Conservation (phyloP, 2,113 vertebrate genomes). For the Xyrauchen texanus region DNA sequence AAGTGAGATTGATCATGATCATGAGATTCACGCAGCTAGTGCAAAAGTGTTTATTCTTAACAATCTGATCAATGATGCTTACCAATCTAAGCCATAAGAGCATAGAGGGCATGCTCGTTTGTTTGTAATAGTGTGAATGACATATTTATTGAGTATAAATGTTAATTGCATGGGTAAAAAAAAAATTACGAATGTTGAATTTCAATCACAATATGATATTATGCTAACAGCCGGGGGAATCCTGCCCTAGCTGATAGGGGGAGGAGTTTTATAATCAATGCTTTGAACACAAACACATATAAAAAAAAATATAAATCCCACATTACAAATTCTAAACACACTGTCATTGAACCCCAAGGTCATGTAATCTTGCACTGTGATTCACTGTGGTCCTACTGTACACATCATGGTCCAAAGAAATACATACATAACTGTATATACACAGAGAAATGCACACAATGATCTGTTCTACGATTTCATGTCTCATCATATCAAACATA, state of each 20-base stretch:
- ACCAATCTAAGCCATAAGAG: background rate
- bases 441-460: slow-evolving; percentile 18
- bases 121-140: background rate
- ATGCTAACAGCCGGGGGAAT: background rate
- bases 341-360: slow-evolving; percentile 3
- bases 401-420: too few species aligned
- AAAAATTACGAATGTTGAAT: background rate
- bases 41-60: too few species aligned
- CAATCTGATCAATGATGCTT: background rate
- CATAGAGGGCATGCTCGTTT: background rate
- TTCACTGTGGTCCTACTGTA: background rate
- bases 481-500: too few species aligned
- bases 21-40: too few species aligned
- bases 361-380: too few species aligned
- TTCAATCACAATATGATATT: slow-evolving; percentile 5
- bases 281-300: slow-evolving; percentile 16
- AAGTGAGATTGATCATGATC: too few species aligned
- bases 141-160: background rate
- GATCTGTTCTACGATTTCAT: too few species aligned
- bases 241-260: background rate
- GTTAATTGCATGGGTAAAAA: background rate
- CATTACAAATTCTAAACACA: slow-evolving; percentile 12
- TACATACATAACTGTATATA: too few species aligned
- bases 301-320: background rate
- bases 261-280: background rate